Conservation (phyloP, 2,888 invertebrate genomes). For the Papilio demoleus region DNA sequence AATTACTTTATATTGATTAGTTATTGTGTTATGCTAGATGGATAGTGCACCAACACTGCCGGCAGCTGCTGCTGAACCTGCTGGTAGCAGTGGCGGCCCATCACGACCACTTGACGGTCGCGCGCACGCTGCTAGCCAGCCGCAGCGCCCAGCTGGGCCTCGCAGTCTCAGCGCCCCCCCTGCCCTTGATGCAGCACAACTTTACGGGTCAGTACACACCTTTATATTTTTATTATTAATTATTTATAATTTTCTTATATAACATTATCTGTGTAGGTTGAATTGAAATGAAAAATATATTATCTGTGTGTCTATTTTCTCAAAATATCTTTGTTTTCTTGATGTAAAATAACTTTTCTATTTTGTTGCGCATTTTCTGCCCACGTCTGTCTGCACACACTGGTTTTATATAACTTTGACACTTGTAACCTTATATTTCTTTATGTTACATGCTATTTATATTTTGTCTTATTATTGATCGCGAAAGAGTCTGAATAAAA, state of each 20-base stretch:
- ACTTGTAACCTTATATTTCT: not conserved
- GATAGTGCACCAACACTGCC: constrained; percentile 97
- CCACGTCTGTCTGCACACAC: not conserved
- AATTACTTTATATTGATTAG: no score
- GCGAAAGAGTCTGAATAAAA: no score
- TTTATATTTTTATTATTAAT: no score
- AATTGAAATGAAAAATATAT: not conserved
- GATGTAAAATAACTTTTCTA: not conserved
- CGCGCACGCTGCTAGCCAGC: constrained; percentile 91
- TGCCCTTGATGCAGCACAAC: constrained; percentile 88
- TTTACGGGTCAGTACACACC: constrained; percentile 87
- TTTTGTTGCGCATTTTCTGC: not conserved
- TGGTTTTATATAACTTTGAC: not conserved
- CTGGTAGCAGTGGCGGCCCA: constrained; percentile 95
- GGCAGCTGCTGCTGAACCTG: constrained; percentile 95
- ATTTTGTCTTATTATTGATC: not conserved
- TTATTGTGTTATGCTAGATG: constrained; percentile 78
- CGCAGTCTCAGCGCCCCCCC: constrained; percentile 87
- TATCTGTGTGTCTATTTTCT: no score
- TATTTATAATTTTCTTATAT: no score
- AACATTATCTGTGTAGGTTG: no score
- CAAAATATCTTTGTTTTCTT: not conserved
- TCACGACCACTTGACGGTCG: constrained; percentile 94
- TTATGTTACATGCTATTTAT: not conserved
- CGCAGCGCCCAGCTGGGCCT: constrained; percentile 90